Conservation (phyloP, 2,797 vertebrate species). For the Anguilla pacifica region DNA sequence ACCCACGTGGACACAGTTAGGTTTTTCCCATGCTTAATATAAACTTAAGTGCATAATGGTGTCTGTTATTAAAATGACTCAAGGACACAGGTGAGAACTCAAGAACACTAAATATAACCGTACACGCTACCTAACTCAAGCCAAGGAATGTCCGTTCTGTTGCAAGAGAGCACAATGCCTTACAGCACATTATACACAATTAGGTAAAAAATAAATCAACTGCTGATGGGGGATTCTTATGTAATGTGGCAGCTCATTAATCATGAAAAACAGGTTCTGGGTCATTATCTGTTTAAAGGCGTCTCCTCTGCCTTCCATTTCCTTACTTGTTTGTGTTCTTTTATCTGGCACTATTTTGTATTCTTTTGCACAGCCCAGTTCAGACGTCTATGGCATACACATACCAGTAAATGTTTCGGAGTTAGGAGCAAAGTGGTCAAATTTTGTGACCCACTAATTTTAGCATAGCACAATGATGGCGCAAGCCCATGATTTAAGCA, state of each 20-base stretch:
- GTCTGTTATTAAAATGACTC: background rate
- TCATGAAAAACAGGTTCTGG: constrained; percentile 5
- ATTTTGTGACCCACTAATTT: background rate
- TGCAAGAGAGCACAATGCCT: background rate
- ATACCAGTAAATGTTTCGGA: background rate
- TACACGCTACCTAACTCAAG: background rate
- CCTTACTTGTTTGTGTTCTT: background rate
- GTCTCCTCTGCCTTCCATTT: background rate
- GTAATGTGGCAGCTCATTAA: constrained; percentile 1
- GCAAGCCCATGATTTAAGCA: background rate
- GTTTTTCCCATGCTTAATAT: background rate
- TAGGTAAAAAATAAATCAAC: background rate
- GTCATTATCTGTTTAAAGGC: background rate
- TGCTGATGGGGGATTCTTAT: background rate
- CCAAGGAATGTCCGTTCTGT: background rate
- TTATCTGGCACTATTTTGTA: background rate
- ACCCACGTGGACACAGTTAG: too few relatives aligned
- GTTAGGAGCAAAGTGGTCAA: background rate
- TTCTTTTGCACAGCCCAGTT: background rate
- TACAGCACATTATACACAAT: background rate
- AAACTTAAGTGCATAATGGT: background rate
- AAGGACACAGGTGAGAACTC: background rate
- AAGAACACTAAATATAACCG: background rate
- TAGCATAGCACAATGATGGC: background rate
- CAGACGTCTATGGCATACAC: background rate